Evolutionary conservation across 2,888 invertebrate species (phyloP).

Genomic region (Eudemis profundana): DNA sequence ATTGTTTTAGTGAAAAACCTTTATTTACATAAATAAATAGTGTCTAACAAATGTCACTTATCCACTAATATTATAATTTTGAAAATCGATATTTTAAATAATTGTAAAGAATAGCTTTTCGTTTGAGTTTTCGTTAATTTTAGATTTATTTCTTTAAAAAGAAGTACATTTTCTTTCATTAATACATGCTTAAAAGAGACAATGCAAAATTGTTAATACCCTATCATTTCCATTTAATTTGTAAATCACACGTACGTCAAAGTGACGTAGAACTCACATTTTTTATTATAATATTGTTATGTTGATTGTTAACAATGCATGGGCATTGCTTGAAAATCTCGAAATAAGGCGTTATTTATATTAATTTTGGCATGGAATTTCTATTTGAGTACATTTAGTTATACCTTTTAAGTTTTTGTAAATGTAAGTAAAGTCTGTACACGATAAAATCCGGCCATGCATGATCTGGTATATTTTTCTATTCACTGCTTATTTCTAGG

Average conservation of each 20-base stretch:
- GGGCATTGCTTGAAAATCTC: neutral
- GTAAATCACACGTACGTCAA: no score
- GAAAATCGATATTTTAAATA: constrained; percentile 39
- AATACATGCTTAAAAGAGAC: neutral
- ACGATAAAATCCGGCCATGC: no score
- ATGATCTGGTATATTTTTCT: no score
- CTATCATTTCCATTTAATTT: neutral
- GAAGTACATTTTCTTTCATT: constrained; percentile 1
- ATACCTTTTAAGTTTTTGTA: no score
- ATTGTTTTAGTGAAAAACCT: constrained; percentile 51
- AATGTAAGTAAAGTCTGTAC: no score
- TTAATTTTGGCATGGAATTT: neutral
- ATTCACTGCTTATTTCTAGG: no score
- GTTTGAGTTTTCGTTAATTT: constrained; percentile 5
- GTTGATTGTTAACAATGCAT: neutral
- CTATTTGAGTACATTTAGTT: neutral
- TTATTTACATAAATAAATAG: no score
- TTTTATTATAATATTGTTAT: no score
- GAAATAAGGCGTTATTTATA: constrained; percentile 4
- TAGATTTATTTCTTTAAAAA: constrained; percentile 4
- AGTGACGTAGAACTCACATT: no score
- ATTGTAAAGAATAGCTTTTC: constrained; percentile 6
- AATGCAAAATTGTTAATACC: neutral
- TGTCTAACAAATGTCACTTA: no score
- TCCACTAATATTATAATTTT: no score